These are phyloP conservation scores for Polymixis flavicincta DNA, from an alignment of 2,888 invertebrate species.

Conservation along the genomic window DNA sequence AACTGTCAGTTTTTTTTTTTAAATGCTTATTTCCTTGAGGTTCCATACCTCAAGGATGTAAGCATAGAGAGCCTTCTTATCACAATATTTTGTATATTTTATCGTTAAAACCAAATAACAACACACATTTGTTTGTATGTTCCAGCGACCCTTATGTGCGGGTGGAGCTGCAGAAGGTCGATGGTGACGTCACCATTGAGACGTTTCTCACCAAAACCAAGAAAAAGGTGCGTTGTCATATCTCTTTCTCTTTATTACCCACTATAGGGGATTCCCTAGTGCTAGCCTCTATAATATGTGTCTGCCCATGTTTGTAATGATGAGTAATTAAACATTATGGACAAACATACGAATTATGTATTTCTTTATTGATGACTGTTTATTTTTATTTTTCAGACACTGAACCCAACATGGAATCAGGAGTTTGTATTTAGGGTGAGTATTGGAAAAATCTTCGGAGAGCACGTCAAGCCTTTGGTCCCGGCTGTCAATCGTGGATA, in stretches of 20 bases:
- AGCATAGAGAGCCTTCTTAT: not conserved
- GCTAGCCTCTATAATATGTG: not conserved
- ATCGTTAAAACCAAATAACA: not conserved
- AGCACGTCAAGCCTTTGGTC: too few species aligned
- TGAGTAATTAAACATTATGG: not conserved
- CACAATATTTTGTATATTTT: not conserved
- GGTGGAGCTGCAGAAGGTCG: conserved; percentile 96
- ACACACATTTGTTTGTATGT: not conserved
- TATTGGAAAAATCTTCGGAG: conserved; percentile 52
- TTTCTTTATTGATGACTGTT: not conserved
- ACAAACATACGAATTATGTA: too few species aligned
- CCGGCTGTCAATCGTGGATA: too few species aligned
- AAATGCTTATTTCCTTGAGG: not conserved
- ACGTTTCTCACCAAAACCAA: conserved; percentile 98
- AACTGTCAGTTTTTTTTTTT: too few species aligned
- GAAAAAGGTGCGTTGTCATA: conserved; percentile 94
- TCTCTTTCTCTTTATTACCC: not conserved
- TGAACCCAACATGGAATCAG: conserved; percentile 99
- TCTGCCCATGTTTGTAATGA: not conserved
- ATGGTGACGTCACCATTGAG: conserved; percentile 97
- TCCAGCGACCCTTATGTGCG: conserved; percentile 99
- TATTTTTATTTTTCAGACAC: conserved; percentile 92
- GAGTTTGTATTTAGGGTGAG: conserved; percentile 98
- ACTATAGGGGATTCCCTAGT: not conserved
- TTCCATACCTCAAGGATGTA: too few species aligned